Evolutionary conservation across 2,888 invertebrate genomes (phyloP).

Genomic region (Thera obeliscata): DNA sequence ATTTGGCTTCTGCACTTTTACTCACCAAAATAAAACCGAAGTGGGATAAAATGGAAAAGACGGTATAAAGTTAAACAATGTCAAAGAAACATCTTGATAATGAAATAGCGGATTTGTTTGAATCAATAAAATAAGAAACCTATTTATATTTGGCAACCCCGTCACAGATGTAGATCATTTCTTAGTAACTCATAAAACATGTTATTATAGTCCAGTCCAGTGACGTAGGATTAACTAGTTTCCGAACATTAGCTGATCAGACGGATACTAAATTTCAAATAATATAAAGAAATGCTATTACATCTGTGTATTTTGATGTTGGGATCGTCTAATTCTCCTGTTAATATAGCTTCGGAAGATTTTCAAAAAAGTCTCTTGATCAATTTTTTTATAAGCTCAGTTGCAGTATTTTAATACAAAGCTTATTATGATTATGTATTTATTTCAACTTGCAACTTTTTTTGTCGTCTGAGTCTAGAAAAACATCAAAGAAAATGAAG

Average conservation of each 20-base stretch:
- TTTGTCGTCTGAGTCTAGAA: background rate
- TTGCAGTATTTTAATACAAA: too few relatives aligned
- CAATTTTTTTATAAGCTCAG: too few relatives aligned
- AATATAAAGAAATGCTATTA: constrained; percentile 8
- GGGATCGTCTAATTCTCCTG: background rate
- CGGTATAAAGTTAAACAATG: constrained; percentile 4
- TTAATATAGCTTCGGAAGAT: constrained; percentile 9
- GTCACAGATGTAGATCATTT: constrained; percentile 3
- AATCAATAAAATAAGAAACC: background rate
- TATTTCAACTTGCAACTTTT: too few relatives aligned
- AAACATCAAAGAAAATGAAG: background rate
- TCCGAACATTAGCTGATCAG: constrained; percentile 24
- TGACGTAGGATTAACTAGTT: constrained; percentile 14
- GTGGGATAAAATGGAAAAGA: background rate
- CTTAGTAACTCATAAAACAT: constrained; percentile 22
- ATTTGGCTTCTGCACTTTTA: background rate
- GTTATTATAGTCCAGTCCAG: constrained; percentile 3
- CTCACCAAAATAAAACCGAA: background rate
- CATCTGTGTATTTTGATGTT: constrained; percentile 17
- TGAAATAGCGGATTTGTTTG: constrained; percentile 1
- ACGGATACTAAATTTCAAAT: constrained; percentile 27
- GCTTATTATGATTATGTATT: too few relatives aligned
- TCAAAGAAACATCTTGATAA: constrained; percentile 14
- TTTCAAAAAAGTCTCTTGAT: background rate
- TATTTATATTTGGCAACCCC: constrained; percentile 2